Conservation (phyloP, 2,888 invertebrate species). For the Nomada fucata region DNA sequence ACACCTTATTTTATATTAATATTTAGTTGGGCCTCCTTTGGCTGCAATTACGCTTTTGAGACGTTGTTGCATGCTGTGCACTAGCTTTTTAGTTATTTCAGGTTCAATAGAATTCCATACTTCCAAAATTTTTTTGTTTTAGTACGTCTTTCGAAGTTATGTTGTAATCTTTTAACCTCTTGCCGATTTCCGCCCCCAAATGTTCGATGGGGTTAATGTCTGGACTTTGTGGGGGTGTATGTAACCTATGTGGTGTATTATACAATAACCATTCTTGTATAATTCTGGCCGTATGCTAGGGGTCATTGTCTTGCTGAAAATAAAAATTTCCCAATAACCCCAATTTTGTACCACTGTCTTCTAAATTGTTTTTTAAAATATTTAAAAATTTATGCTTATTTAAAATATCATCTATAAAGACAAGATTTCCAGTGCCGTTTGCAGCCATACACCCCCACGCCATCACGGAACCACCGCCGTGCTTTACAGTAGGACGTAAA, state of each 20-base stretch:
- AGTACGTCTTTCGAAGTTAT: background rate
- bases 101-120: background rate
- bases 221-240: background rate
- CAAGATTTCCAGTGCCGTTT: background rate
- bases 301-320: no score
- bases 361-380: background rate
- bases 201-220: conserved; percentile 2
- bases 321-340: no score
- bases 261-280: no score
- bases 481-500: background rate
- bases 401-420: background rate
- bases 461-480: background rate
- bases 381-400: background rate
- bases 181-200: background rate
- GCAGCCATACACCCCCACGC: background rate
- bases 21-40: conserved; percentile 1
- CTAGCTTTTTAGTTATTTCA: background rate
- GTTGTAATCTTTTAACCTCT: background rate
- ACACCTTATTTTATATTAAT: background rate
- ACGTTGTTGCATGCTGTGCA: background rate
- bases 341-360: no score
- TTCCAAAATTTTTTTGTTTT: background rate
- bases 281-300: no score
- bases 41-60: background rate
- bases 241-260: no score